A percentile compares a stretch with the other conserved stretches of the same genome.
These are phyloP conservation scores for Euspilapteryx auroguttella DNA, from an alignment of 2,888 invertebrate species.

Conservation along the genomic window DNA sequence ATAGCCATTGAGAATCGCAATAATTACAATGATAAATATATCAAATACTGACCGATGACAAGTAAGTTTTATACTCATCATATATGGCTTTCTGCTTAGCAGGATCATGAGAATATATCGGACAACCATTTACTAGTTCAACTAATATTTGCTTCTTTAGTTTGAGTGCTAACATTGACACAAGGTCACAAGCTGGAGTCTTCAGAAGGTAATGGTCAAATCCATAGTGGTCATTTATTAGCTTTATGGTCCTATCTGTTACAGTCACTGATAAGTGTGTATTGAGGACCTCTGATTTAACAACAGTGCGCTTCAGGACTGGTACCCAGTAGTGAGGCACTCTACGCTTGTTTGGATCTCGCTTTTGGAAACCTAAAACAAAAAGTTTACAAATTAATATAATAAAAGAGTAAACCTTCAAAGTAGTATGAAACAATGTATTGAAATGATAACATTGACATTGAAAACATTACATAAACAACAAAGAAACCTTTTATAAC, in stretches of 20 bases:
- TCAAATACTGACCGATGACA: constrained; percentile 70
- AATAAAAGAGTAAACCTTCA: too few relatives aligned
- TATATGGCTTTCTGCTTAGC: constrained; percentile 70
- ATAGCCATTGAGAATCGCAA: too few relatives aligned
- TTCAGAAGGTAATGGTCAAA: constrained; percentile 94
- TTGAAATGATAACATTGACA: background rate
- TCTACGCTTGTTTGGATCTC: constrained; percentile 60
- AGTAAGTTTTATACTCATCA: constrained; percentile 78
- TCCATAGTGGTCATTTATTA: constrained; percentile 89
- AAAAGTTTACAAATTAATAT: constrained; percentile 2
- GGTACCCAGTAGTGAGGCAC: constrained; percentile 91
- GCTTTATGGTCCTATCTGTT: constrained; percentile 78
- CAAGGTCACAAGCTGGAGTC: constrained; percentile 90
- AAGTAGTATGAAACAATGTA: too few relatives aligned
- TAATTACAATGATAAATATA: too few relatives aligned
- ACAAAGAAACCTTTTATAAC: constrained; percentile 83
- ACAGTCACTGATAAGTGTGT: constrained; percentile 80
- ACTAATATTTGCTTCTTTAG: constrained; percentile 84
- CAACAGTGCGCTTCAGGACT: constrained; percentile 71
- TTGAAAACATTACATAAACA: constrained; percentile 2
- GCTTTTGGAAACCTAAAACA: constrained; percentile 67
- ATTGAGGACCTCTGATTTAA: constrained; percentile 90
- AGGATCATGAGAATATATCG: constrained; percentile 66
- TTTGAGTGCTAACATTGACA: constrained; percentile 80
- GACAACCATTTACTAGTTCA: constrained; percentile 69